Base-by-base conservation (phyloP, 2,797 vertebrate genomes). In the Xenopus petersii region DNA sequence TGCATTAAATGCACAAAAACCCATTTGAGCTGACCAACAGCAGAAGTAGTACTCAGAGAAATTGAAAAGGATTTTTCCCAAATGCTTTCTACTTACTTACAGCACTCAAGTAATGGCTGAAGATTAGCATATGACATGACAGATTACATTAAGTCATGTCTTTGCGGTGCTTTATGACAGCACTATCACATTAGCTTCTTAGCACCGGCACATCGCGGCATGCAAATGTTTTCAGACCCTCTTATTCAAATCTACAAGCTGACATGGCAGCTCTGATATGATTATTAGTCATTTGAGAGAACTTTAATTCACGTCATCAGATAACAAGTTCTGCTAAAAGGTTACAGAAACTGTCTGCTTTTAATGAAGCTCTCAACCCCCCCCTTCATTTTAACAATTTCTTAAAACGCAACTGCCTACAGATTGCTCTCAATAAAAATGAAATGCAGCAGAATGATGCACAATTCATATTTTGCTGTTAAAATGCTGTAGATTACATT, bases 71-170 rank as follows among this genome's bases (percentile, higher is more conserved):
- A 92, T 92, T 92, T 60, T 89, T 92, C 91, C 92, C 90, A 91
- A 93, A 94, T 92, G 90, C 92, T 90, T 92, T 93, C 90, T 91
- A 92, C 93, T 92, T 91, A 92, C 92, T 93, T 89, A 93, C 90
- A 89, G 92, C 89, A 93, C 93, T 94, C 92, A 92, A 88, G 91
- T 93, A 95, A 94, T 93, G 92, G 91, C 89, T 93, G 93, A 93
- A 98, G 94, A 99, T 99, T 98, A 97, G 95, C 96, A 98, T 98
- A 96, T 96, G 94, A 97, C 96, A 98, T 94, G 95, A 97, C 96
- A 96, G 95, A 97, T 97, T 96, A 98, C 95, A 96, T 98, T 97
- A 97, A 97, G 94, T 96, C 95, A 94, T 91, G 94, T 95, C 93
- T 94, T 94, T 86, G 87, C 88, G 82, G 89, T 91, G 91, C 94